Evolutionary conservation across 2,888 invertebrate species (phyloP).

Genomic region (Chrysolina haemoptera): DNA sequence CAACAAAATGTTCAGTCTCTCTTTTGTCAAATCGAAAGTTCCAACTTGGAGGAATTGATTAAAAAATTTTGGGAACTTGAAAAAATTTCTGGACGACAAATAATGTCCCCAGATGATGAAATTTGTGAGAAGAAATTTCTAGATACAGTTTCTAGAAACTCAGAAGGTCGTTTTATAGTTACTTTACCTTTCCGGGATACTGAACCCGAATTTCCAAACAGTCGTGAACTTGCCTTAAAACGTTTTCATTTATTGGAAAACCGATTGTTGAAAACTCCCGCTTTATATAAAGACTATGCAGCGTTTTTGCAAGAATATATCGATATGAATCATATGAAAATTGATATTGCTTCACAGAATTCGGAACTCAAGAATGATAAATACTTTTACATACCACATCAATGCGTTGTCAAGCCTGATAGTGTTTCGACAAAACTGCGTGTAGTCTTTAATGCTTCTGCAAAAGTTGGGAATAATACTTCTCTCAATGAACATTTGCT

Average conservation of each 20-base stretch:
- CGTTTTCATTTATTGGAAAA: not conserved
- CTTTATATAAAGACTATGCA: not conserved
- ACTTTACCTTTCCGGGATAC: not conserved
- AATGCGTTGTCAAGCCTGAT: not conserved
- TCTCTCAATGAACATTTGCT: conserved; percentile 2
- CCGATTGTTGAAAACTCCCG: accelerated
- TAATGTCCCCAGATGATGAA: not conserved
- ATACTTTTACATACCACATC: not conserved
- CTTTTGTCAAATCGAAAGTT: not conserved
- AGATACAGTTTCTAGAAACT: not conserved
- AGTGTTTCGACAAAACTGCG: not conserved
- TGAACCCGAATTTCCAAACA: not conserved
- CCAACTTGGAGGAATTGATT: not conserved
- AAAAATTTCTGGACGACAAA: not conserved
- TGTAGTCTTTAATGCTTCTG: conserved; percentile 27
- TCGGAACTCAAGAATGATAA: not conserved
- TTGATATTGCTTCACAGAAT: not conserved
- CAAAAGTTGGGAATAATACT: conserved; percentile 1
- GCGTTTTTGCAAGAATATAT: not conserved
- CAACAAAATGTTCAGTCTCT: not conserved
- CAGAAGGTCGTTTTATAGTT: not conserved
- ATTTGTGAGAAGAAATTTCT: not conserved
- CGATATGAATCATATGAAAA: not conserved
- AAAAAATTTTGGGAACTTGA: not conserved
- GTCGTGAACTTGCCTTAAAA: not conserved